Percentiles rank a stretch among this genome's conserved stretches.
Evolutionary conservation across 64 coral and sea anemone species (phyloP).

Genomic region (Porites australiensis): DNA sequence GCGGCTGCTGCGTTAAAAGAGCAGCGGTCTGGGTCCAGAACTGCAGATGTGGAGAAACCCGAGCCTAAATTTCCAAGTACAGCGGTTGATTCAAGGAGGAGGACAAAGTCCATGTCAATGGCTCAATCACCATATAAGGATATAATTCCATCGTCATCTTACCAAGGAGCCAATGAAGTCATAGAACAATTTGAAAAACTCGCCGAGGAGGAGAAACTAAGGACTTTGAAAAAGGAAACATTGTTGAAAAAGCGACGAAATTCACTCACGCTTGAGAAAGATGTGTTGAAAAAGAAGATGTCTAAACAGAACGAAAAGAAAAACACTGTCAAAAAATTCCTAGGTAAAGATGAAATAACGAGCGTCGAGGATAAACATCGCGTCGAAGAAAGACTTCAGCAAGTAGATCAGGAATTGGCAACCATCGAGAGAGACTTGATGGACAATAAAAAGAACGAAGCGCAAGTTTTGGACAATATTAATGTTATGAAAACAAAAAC

Average conservation of each 20-base stretch:
- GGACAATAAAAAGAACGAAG: constrained; percentile 81
- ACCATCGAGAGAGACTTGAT: constrained; percentile 77
- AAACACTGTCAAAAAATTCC: constrained; percentile 75
- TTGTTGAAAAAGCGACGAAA: constrained; percentile 86
- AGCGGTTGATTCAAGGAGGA: background rate
- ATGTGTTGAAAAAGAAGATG: constrained; percentile 81
- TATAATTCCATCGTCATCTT: background rate
- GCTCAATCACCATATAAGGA: background rate
- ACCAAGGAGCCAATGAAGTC: constrained; percentile 29
- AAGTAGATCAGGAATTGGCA: constrained; percentile 71
- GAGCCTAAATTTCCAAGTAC: background rate
- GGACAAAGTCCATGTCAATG: background rate
- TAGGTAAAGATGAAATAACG: constrained; percentile 72
- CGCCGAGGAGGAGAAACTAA: constrained; percentile 90
- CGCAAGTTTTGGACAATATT: constrained; percentile 73
- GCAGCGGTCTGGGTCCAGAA: constrained; percentile 25
- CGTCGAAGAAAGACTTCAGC: constrained; percentile 69
- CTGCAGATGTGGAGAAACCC: constrained; percentile 2
- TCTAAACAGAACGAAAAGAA: constrained; percentile 79
- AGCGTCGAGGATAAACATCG: constrained; percentile 46
- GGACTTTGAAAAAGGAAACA: constrained; percentile 80
- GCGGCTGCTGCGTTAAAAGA: constrained; percentile 79
- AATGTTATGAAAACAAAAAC: constrained; percentile 81
- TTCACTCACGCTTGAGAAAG: constrained; percentile 88
- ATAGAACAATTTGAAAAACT: constrained; percentile 81